These are phyloP conservation scores for Philotrypesis tridentata DNA, from an alignment of 1,140 invertebrate species.

Conservation along the genomic window DNA sequence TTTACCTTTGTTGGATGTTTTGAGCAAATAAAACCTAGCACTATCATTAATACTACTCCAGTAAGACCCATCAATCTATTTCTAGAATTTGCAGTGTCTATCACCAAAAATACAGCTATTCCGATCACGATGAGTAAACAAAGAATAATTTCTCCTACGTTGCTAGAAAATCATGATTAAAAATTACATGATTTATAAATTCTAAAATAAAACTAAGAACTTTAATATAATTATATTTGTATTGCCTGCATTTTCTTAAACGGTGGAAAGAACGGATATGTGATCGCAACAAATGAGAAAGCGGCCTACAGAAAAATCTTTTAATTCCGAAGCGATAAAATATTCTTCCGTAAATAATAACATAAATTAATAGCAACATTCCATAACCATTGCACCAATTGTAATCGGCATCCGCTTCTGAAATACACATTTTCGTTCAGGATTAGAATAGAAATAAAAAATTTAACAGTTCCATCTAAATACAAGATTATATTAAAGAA, in stretches of 20 bases:
- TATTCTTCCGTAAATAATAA: constrained; percentile 77
- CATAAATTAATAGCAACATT: constrained; percentile 80
- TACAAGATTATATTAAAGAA: neutral
- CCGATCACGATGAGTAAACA: constrained; percentile 64
- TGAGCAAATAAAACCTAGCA: constrained; percentile 77
- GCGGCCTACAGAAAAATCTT: constrained; percentile 16
- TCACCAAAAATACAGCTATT: constrained; percentile 76
- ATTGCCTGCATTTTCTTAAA: neutral
- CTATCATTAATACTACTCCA: constrained; percentile 77
- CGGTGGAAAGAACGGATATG: neutral
- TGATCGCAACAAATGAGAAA: neutral
- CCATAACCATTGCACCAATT: constrained; percentile 83
- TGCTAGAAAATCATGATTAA: constrained; percentile 48
- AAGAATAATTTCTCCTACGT: neutral
- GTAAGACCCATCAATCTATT: constrained; percentile 79
- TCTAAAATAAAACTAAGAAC: constrained; percentile 49
- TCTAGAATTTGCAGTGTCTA: constrained; percentile 78
- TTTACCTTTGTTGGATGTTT: constrained; percentile 72
- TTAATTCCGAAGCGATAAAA: constrained; percentile 80
- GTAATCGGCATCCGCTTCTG: constrained; percentile 58
- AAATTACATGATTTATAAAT: constrained; percentile 46
- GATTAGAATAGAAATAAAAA: constrained; percentile 24
- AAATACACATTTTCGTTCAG: constrained; percentile 47
- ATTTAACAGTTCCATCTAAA: neutral
- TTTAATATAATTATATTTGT: neutral